Conservation (phyloP, 2,888 invertebrate genomes). For the Nymphalis urticae region DNA sequence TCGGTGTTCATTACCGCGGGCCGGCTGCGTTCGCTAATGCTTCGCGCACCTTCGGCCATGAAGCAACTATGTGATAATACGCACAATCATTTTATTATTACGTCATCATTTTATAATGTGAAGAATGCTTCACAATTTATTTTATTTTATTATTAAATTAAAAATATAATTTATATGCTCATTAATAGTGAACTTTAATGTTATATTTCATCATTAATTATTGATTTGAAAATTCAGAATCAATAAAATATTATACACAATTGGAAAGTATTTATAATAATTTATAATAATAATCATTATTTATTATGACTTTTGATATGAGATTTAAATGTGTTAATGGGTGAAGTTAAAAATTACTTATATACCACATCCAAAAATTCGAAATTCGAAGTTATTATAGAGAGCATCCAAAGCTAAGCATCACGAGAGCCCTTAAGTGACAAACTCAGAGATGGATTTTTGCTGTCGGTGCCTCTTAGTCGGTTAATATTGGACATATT, state of each 20-base stretch:
- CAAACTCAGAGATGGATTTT: slow-evolving; percentile 79
- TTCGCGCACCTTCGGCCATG: slow-evolving; percentile 55
- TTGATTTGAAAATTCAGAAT: no score
- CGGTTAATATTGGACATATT: slow-evolving; percentile 69
- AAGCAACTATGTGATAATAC: slow-evolving; percentile 42
- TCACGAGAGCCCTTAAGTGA: slow-evolving; percentile 75
- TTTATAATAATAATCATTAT: no score
- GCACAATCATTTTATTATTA: background rate
- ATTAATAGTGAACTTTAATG: no score
- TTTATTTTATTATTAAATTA: background rate
- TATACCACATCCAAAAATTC: slow-evolving; percentile 39
- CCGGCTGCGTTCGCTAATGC: slow-evolving; percentile 72
- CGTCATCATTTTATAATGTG: background rate
- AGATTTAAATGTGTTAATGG: no score
- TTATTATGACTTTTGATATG: no score
- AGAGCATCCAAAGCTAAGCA: slow-evolving; percentile 54
- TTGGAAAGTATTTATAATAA: no score
- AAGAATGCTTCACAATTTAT: background rate
- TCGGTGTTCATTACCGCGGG: slow-evolving; percentile 71
- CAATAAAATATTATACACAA: no score
- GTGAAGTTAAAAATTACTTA: background rate
- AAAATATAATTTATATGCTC: no score
- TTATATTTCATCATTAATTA: no score
- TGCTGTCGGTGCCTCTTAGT: slow-evolving; percentile 71
- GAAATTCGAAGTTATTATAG: slow-evolving; percentile 46